phyloP scores from a whole-genome alignment of 2,888 invertebrate genomes.

The Apoda limacodes region DNA sequence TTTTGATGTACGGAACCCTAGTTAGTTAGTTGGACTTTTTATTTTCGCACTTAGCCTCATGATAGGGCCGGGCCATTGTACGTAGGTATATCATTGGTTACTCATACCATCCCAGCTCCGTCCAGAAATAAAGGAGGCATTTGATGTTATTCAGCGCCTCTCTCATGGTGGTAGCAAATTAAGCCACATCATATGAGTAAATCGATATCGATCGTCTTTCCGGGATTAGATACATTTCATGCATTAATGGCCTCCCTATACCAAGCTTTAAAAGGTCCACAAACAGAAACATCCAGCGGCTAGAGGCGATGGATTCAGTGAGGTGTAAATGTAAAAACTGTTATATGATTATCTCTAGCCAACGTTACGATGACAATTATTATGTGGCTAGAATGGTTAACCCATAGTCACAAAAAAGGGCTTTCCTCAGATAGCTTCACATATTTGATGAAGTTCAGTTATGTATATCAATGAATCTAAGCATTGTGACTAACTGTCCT shows the following conservation, averaged over 20 bases:
- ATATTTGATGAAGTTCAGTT: not conserved
- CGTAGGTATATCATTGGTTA: no score
- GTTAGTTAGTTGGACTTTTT: no score
- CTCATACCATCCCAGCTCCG: no score
- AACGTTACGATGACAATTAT: not conserved
- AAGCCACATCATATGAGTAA: not conserved
- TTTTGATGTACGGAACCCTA: no score
- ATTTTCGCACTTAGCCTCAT: no score
- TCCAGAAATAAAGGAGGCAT: no score
- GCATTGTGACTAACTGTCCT: no score
- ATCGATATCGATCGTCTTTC: no score
- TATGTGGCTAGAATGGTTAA: not conserved
- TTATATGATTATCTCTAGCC: conserved; percentile 4
- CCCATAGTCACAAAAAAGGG: conserved; percentile 7
- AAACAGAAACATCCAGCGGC: conserved; percentile 10
- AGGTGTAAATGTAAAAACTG: conserved; percentile 4
- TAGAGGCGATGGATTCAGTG: conserved; percentile 15
- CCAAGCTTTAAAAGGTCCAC: conserved; percentile 5
- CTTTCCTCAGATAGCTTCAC: not conserved
- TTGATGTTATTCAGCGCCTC: no score
- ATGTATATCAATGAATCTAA: not conserved
- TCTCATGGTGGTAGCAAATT: not conserved
- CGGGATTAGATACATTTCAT: not conserved
- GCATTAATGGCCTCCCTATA: not conserved
- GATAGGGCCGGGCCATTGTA: no score